A percentile compares a stretch with the other conserved stretches of the same genome.
phyloP scores from a whole-genome alignment of 2,888 invertebrate species.

The Agonopterix subpropinquella region DNA sequence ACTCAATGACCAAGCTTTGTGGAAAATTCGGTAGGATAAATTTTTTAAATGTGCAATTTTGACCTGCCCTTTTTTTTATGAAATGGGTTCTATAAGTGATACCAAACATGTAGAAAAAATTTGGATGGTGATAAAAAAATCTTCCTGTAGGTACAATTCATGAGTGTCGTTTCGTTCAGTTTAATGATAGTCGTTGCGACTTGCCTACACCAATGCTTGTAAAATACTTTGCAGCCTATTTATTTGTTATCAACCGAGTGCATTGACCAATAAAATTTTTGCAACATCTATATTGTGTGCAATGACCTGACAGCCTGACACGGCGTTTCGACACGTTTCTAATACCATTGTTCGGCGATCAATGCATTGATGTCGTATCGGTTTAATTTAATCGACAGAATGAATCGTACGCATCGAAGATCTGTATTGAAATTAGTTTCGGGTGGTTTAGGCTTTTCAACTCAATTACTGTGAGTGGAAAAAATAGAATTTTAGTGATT shows the following conservation, averaged over 20 bases:
- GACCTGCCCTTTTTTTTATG: too few species aligned
- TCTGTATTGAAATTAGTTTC: background rate
- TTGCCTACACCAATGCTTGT: background rate
- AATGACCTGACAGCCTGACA: background rate
- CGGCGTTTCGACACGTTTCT: slow-evolving; percentile 1
- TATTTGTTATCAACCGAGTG: background rate
- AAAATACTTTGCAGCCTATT: background rate
- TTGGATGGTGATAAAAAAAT: too few species aligned
- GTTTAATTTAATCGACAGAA: background rate
- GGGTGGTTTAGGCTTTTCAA: background rate
- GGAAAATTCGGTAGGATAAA: too few species aligned
- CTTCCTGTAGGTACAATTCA: too few species aligned
- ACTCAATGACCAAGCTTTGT: too few species aligned
- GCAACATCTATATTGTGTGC: background rate
- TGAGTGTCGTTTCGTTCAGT: too few species aligned
- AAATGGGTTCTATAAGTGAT: too few species aligned
- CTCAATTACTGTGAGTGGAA: background rate
- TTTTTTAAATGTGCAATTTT: too few species aligned
- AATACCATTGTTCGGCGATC: slow-evolving; percentile 2
- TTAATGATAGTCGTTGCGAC: too few species aligned
- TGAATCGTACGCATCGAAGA: slow-evolving; percentile 2
- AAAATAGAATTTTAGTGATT: too few species aligned
- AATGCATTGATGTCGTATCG: background rate
- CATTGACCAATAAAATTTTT: background rate
- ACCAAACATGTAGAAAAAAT: too few species aligned